A percentile compares a stretch with the other conserved stretches of the same genome.
These are phyloP conservation scores for Homalodisca vitripennis DNA, from an alignment of 1,140 invertebrate genomes.

Conservation along the genomic window DNA sequence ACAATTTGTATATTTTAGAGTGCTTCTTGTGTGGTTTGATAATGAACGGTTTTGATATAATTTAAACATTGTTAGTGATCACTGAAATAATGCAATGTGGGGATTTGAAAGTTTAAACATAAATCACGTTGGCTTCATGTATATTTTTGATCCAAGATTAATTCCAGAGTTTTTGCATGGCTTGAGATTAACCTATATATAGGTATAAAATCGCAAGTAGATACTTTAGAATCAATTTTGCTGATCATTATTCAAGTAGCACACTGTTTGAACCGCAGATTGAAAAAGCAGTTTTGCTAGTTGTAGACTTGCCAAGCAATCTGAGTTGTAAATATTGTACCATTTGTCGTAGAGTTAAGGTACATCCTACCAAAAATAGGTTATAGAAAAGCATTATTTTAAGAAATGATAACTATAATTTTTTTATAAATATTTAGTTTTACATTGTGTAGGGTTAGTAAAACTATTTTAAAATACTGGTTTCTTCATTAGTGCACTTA, in stretches of 20 bases:
- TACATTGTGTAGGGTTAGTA: slow-evolving; percentile 12
- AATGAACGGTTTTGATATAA: background rate
- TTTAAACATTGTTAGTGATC: background rate
- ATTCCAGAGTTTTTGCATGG: too few relatives aligned
- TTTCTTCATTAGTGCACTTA: slow-evolving; percentile 43
- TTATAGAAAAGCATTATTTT: background rate
- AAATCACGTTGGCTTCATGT: too few relatives aligned
- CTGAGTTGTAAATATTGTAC: slow-evolving; percentile 1
- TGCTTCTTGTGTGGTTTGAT: background rate
- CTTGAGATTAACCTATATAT: too few relatives aligned
- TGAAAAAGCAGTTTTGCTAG: slow-evolving; percentile 2
- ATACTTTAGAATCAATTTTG: too few relatives aligned
- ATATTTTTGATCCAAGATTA: too few relatives aligned
- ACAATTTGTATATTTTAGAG: slow-evolving; percentile 4
- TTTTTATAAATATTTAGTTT: slow-evolving; percentile 14
- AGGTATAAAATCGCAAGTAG: too few relatives aligned
- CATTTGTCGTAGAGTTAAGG: background rate
- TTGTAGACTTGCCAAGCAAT: background rate
- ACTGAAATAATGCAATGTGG: slow-evolving; percentile 14
- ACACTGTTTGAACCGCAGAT: too few relatives aligned
- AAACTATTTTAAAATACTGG: background rate
- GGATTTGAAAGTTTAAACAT: slow-evolving; percentile 13
- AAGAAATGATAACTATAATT: slow-evolving; percentile 11
- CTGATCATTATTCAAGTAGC: too few relatives aligned
- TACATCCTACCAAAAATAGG: slow-evolving; percentile 13